Percentiles rank a stretch among this genome's conserved stretches.
These are phyloP conservation scores for Argya squamiceps DNA, from an alignment of 2,797 vertebrate species.

Conservation along the genomic window DNA sequence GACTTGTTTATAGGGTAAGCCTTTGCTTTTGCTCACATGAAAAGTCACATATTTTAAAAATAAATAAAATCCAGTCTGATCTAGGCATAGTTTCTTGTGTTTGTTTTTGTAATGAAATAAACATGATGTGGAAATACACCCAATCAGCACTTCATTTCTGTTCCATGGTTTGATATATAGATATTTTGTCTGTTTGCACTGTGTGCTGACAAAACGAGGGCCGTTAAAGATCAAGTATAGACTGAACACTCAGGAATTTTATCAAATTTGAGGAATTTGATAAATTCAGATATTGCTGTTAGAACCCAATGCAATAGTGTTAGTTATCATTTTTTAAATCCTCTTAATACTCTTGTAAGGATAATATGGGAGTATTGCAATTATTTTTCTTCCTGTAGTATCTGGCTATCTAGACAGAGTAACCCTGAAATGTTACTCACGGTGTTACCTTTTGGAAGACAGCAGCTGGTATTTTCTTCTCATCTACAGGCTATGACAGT, in stretches of 20 bases:
- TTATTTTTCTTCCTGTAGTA: background rate
- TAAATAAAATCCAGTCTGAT: background rate
- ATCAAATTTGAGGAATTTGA: background rate
- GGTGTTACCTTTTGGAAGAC: background rate
- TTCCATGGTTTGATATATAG: background rate
- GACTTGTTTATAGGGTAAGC: background rate
- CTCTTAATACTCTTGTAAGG: background rate
- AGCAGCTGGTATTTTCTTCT: slow-evolving; percentile 9
- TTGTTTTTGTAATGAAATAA: background rate
- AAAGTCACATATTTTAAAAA: background rate
- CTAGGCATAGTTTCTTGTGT: background rate
- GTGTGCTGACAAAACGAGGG: background rate
- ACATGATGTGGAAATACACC: background rate
- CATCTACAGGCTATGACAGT: background rate
- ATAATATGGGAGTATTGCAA: background rate
- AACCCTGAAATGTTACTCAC: background rate
- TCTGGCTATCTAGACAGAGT: background rate
- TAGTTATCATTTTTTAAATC: background rate
- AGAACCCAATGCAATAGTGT: background rate
- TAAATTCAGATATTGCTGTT: background rate
- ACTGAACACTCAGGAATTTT: background rate
- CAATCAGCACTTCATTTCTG: background rate
- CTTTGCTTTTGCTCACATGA: background rate
- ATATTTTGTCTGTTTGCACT: background rate
- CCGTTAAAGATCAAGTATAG: background rate